A percentile compares a stretch with the other conserved stretches of the same genome.
Evolutionary conservation across 2,797 vertebrate genomes (phyloP).

Genomic region (Varecia variegata): DNA sequence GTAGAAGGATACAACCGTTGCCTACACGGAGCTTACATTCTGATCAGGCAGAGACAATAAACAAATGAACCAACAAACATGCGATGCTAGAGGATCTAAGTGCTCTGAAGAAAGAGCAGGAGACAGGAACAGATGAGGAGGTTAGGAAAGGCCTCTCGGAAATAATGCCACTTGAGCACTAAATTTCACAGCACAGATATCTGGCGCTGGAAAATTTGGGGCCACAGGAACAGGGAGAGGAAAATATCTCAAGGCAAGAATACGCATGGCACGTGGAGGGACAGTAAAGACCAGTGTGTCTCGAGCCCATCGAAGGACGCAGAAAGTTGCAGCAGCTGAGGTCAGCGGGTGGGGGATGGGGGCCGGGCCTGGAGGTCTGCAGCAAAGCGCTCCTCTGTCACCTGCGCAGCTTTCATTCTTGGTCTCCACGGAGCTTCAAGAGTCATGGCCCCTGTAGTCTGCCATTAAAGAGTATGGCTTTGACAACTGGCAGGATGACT

Average conservation of each 20-base stretch:
- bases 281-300: neutral
- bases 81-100: fast-evolving
- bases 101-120: neutral
- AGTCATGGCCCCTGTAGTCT: neutral
- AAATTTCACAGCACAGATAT: neutral
- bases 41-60: neutral
- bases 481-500: slow-evolving; percentile 13
- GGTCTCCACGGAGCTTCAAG: neutral
- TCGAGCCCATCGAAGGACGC: neutral
- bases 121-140: neutral
- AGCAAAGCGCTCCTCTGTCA: neutral
- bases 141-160: neutral
- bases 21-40: neutral
- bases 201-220: neutral
- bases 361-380: fast-evolving
- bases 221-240: neutral
- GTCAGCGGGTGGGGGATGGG: neutral
- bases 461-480: neutral
- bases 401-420: neutral
- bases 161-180: neutral
- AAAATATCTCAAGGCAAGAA: neutral
- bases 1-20: neutral
- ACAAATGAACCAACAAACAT: neutral
- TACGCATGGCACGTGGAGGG: fast-evolving
- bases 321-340: neutral